phyloP scores from a whole-genome alignment of 2,113 vertebrate genomes.

The Mormyrus lacerda region DNA sequence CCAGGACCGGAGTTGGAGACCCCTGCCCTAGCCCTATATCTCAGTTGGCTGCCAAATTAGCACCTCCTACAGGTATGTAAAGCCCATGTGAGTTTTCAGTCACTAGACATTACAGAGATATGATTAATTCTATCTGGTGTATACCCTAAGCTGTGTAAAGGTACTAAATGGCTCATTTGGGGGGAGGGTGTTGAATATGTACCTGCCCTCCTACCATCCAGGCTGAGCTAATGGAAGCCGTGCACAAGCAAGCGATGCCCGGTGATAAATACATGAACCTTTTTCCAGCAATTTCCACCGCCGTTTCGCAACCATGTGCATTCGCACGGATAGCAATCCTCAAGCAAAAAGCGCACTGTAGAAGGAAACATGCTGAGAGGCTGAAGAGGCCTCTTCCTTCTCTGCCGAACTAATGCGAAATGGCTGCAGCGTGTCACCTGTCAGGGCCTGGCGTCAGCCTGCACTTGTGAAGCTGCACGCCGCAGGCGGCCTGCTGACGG shows the following conservation, averaged over 20 bases:
- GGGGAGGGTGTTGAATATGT: not conserved
- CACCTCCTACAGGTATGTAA: not conserved
- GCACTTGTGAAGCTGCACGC: not conserved
- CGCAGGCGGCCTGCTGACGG: not conserved
- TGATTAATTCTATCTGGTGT: not conserved
- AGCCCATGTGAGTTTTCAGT: not conserved
- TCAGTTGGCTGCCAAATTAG: not conserved
- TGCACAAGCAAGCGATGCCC: not conserved
- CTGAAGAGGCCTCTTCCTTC: not conserved
- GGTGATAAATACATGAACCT: not conserved
- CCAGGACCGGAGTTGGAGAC: too few species aligned
- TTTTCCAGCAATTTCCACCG: not conserved
- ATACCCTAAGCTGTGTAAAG: not conserved
- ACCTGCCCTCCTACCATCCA: not conserved
- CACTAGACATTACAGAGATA: not conserved
- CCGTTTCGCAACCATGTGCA: not conserved
- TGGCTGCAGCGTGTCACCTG: not conserved
- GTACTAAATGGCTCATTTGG: not conserved
- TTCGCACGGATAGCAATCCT: too few species aligned
- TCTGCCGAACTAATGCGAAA: not conserved
- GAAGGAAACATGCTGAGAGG: slow-evolving; percentile 5
- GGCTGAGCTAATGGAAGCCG: not conserved
- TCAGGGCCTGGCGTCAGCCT: not conserved
- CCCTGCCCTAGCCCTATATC: not conserved
- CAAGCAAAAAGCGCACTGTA: not conserved